phyloP scores from a whole-genome alignment of 1,140 invertebrate species.

The Neodiprion fabricii region DNA sequence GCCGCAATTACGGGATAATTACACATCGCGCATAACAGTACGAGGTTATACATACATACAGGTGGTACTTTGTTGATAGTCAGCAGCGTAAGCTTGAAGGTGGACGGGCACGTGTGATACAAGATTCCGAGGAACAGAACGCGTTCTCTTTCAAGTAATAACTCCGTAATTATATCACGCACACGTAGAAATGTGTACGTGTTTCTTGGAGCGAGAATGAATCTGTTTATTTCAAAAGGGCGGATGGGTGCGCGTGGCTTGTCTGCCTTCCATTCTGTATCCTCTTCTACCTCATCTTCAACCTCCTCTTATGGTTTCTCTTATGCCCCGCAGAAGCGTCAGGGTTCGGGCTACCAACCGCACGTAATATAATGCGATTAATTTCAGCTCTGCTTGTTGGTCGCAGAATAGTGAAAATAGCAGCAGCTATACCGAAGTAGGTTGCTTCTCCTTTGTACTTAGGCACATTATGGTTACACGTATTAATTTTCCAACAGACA shows the following conservation, averaged over 20 bases:
- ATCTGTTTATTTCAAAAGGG: not conserved
- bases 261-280: slow-evolving; percentile 3
- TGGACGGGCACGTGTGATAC: too few relatives aligned
- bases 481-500: not conserved
- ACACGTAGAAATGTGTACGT: not conserved
- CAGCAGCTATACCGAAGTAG: slow-evolving; percentile 4
- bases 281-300: not conserved
- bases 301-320: not conserved
- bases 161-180: not conserved
- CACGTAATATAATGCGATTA: slow-evolving; percentile 16
- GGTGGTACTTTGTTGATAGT: too few relatives aligned
- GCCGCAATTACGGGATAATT: too few relatives aligned
- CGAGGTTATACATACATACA: too few relatives aligned
- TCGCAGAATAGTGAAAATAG: slow-evolving; percentile 9
- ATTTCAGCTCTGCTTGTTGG: slow-evolving; percentile 2
- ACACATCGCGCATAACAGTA: too few relatives aligned
- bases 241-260: not conserved
- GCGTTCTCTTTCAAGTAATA: not conserved
- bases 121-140: too few relatives aligned
- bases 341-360: not conserved
- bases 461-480: not conserved
- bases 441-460: not conserved
- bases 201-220: not conserved
- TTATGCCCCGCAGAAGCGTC: not conserved
- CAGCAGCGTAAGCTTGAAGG: too few relatives aligned